Base-by-base conservation (phyloP, 2,113 vertebrate genomes). In the Albula goreensis region DNA sequence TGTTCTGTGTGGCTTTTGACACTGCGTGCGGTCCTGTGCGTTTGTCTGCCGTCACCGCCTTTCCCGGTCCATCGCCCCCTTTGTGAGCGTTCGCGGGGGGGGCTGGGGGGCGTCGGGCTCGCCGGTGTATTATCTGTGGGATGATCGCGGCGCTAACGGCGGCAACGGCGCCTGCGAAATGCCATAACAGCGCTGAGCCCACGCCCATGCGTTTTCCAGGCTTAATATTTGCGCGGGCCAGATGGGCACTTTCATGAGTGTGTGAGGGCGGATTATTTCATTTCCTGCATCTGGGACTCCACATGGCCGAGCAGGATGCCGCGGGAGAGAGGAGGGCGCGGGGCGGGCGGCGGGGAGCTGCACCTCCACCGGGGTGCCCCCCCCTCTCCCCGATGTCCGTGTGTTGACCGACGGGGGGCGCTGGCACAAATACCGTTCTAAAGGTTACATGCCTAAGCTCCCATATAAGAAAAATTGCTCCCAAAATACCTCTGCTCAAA, bases 211-310 rank as follows among this genome's bases (percentile, higher is more conserved):
- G 93, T 91, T 93, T 93, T 93, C 90, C 90, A 92, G 90, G 92
- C 85, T 85, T 91, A 93, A 95, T 94, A 93, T 94, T 95, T 94
- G 92, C 95, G 93, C 93, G 93, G 93, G 94, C 96, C 96, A 96
- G 95, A 96, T 96, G 96, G 94, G 94, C 93, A 96, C 93, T 95
- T 92, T 94, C 93, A 95, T 95, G 94, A 94, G 94, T 93, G 91
- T 93, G 89, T 92, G 93, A 96, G 94, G 91, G 25, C 94, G 95
- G 95, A 96, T 96, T 96, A 95, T 96, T 96, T 96, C 93, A 95
- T 96, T 95, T 95, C 92, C 94, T 96, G 94, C 96, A 95, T 95
- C 95, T 96, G 95, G 94, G 96, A 94, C 94, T 96, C 94, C 95
- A 96, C 94, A 95, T 94, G 94, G 94, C 89, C 93, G 91, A 93